Base-by-base conservation (phyloP, 2,888 invertebrate genomes). In the Harmothoe impar region DNA sequence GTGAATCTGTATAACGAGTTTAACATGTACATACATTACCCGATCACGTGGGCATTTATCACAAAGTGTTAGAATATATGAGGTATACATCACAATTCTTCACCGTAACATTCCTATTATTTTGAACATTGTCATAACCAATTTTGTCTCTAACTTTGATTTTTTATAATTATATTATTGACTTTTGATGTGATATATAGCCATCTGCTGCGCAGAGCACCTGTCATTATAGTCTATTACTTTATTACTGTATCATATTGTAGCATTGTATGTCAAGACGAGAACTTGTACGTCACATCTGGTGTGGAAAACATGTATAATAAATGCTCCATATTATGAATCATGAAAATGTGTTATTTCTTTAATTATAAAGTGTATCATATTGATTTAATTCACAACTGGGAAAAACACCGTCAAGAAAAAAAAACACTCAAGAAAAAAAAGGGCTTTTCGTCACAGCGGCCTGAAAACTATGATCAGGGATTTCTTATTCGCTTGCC, bases 161-260 rank as follows among this genome's bases (percentile, higher is more conserved):
- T 3, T 43, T 10, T 62, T 62, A n/a, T n/a, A 15, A 62, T n/a
- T 20, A 62, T n/a, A n/a, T 20, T 5, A 62, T n/a, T 5, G 20
- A 62, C 20, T n/a, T 62, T 62, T 12, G 7, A 62, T 62, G 62
- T 62, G 62, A 62, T 62, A 62, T 62, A 62, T 62, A n/a, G n/a
- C n/a, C 3, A n/a, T 62, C 62, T 62, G 62, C 62, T 62, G 62
- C 62, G 62, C 62, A 62, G 62, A 62, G 12, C 62, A 62, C 62
- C n/a, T n/a, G 0, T 62, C 20, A 5, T 62, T 20, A 62, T n/a
- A 12, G 20, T 62, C 23, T 62, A 62, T n/a, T 10, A 62, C 0
- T n/a, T 1, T 62, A 20, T n/a, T 12, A 62, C 15, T 20, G 23
- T n/a, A 62, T 62, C 62, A 62, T 17, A 17, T 62, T 20, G 23